Evolutionary conservation across 2,797 vertebrate genomes (phyloP), one percentile per base, ranked within the genome.

Genomic region (Gymnoscopelus microlampas): DNA sequence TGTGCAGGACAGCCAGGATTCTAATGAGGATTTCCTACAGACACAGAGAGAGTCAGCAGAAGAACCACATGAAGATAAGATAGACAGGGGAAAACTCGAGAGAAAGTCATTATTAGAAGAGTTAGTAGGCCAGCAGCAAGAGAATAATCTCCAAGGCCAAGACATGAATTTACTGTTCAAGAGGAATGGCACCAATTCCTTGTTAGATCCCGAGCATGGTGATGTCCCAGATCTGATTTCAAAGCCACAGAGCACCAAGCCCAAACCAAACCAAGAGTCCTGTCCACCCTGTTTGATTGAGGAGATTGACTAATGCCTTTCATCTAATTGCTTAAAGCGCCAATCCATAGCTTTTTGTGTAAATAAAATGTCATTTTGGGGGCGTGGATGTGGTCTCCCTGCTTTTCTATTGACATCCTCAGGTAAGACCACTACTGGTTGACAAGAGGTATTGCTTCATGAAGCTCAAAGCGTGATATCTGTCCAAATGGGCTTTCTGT

Each of bases 271-370:
- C 1, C 70, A 60, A 61, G 53, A n/a, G 0, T 23, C 68, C 14
- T 70, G 55, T 48, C 66, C 66, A 60, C 66, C 69, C 3, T 72
- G 75, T 66, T 74, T 94, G 62, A 93, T 94, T 44, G 89, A 94
- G 74, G 93, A 94, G 68, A 66, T 94, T 39, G 87, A 94, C 3
- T 93, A 60, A 92, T 63, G 19, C 39, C 39, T 39, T 39, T 39
- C 39, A 39, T 39, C 39, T 39, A 35, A 35, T 35, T 35, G 4
- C 32, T 35, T 35, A 35, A 5, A 35, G 32, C 5, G 5, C 32
- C 32, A 35, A 35, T 35, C 32, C 32, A 35, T 35, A 5, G 32
- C 32, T 35, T 35, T 35, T 29, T 35, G 5, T 6, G 32, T 35
- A 4, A 35, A 35, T 35, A 6, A 6, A 35, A 6, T 29, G 1